phyloP scores from a whole-genome alignment of 2,797 vertebrate genomes.

The Arrhamphus sclerolepis region DNA sequence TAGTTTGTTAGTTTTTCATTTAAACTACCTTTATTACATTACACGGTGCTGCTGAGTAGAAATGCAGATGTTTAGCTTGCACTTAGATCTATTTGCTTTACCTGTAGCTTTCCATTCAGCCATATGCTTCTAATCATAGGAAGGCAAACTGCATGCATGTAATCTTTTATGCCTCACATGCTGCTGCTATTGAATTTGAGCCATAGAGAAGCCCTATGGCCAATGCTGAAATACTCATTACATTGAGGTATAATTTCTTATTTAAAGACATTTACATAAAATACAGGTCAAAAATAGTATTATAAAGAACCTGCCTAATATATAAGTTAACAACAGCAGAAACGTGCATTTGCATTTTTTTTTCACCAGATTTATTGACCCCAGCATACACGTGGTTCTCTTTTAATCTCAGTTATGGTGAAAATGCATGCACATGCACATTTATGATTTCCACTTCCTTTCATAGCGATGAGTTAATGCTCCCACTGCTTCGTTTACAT shows the following conservation, averaged over 20 bases:
- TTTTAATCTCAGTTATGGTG: no score
- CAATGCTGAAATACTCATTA: constrained; percentile 4
- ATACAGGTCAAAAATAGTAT: no score
- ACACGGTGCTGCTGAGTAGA: constrained; percentile 33
- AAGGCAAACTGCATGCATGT: constrained; percentile 16
- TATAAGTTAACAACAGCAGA: no score
- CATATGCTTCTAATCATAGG: constrained; percentile 55
- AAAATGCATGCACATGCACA: no score
- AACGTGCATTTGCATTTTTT: no score
- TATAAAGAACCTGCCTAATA: no score
- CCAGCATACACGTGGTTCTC: no score
- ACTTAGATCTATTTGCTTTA: constrained; percentile 48
- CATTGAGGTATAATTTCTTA: background rate
- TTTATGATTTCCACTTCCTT: no score
- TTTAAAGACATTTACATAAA: no score
- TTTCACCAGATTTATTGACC: no score
- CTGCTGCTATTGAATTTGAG: background rate
- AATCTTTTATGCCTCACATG: constrained; percentile 39
- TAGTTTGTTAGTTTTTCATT: constrained; percentile 72
- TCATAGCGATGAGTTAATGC: no score
- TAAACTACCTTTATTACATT: constrained; percentile 62
- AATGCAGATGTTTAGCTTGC: constrained; percentile 49
- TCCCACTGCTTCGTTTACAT: no score
- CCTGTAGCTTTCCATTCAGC: constrained; percentile 20
- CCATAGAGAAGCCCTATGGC: constrained; percentile 2